Base-by-base conservation (phyloP, 2,888 invertebrate genomes). In the Leucophenga montana region DNA sequence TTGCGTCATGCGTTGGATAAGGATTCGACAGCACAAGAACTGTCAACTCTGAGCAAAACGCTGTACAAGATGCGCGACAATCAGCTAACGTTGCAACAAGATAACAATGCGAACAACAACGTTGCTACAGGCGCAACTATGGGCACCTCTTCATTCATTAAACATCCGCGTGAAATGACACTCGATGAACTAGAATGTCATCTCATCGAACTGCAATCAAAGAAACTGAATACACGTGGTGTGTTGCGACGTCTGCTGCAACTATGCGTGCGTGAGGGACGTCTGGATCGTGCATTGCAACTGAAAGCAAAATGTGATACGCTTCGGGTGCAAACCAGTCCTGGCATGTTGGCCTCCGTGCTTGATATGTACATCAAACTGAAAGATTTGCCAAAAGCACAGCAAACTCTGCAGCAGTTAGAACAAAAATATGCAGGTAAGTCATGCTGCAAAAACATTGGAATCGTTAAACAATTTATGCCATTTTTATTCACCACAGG, bases 161-260 rank as follows among this genome's bases (percentile, higher is more conserved):
- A 88, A 22, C 91, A 91, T 84, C 91, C 91, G 3, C 90, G 90
- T 79, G 89, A 92, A 68, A 94, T 94, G 94, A 90, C 89, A 71
- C 84, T 91, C 4, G 90, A 91, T 22, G 90, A 92, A 64, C 85
- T 94, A 1, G 91, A 92, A 75, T 90, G 91, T 1, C 94, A 94
- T 82, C 86, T 94, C 0, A 85, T 89, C 5, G 93, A 94, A 78
- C 84, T 94, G n/a, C 91, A 92, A 82, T 89, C 91, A 44, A 93
- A 94, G 78, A 89, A 90, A 22, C 90, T 93, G 90, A 92, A 93
- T 87, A 91, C 91, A 0, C 90, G 93, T 4, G 93, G 93, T 0
- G 91, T 93, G 0, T 80, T 94, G 3, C 88, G 94, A 6, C 91
- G 90, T 70, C 82, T 94, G 6, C 86, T 94, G 0, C 92, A 92